A percentile compares a stretch with the other conserved stretches of the same genome.
Conservation (phyloP, 1,140 invertebrate genomes). For the Drosophila pseudoobscura region DNA sequence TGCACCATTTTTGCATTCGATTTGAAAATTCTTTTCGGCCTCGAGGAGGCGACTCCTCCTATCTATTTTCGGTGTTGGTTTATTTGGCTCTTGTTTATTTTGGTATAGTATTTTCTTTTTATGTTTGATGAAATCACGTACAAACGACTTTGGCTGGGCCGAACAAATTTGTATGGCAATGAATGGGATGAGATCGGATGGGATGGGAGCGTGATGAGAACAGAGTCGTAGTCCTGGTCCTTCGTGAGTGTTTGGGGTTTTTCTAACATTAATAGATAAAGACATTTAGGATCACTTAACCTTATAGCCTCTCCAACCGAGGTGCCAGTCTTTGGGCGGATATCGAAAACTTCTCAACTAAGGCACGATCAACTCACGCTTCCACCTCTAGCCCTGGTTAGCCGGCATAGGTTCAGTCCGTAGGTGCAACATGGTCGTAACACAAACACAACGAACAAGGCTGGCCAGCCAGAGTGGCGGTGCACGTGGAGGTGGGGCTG, state of each 20-base stretch:
- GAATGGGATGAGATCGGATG: slow-evolving; percentile 32
- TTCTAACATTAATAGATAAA: too few species aligned
- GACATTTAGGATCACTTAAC: too few species aligned
- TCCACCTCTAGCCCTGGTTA: slow-evolving; percentile 10
- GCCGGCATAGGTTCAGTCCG: slow-evolving; percentile 32
- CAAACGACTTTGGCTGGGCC: slow-evolving; percentile 47
- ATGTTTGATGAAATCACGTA: slow-evolving; percentile 80
- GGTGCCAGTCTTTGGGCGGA: too few species aligned
- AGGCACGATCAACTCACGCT: slow-evolving; percentile 26
- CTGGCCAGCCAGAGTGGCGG: slow-evolving; percentile 25
- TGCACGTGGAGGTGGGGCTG: slow-evolving; percentile 10
- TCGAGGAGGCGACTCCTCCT: slow-evolving; percentile 10
- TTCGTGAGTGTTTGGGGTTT: not conserved
- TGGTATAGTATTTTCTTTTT: slow-evolving; percentile 52
- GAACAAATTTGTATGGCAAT: slow-evolving; percentile 43
- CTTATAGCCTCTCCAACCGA: too few species aligned
- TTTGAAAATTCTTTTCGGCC: slow-evolving; percentile 71
- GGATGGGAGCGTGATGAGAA: slow-evolving; percentile 30
- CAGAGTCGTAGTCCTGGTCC: too few species aligned
- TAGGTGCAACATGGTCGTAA: slow-evolving; percentile 78
- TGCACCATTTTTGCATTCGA: slow-evolving; percentile 81
- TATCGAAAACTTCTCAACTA: not conserved
- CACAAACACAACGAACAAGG: slow-evolving; percentile 65
- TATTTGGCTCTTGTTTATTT: slow-evolving; percentile 43
- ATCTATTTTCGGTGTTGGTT: not conserved